Evolutionary conservation across 1,140 invertebrate genomes (phyloP).

Genomic region (Philaenus spumarius): DNA sequence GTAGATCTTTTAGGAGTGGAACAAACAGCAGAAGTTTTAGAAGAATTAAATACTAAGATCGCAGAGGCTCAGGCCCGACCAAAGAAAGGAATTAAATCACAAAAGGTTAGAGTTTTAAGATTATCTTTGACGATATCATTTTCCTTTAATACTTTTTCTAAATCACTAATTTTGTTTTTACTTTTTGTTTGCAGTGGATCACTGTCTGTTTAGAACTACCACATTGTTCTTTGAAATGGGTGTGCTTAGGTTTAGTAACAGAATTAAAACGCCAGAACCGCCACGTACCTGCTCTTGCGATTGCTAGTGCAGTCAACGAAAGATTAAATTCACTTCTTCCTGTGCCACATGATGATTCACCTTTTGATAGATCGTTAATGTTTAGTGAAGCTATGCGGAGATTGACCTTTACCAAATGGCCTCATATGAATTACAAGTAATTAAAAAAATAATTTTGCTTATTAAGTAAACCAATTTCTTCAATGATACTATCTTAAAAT

Average conservation of each 20-base stretch:
- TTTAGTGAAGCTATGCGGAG: constrained; percentile 83
- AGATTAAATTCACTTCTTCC: constrained; percentile 68
- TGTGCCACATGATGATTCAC: constrained; percentile 31
- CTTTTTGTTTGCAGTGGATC: constrained; percentile 72
- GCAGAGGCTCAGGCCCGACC: constrained; percentile 57
- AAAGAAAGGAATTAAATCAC: constrained; percentile 77
- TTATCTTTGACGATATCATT: no score
- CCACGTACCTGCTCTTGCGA: constrained; percentile 75
- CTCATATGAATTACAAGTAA: constrained; percentile 94
- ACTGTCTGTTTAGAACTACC: constrained; percentile 76
- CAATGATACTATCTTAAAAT: no score
- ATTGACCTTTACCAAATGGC: constrained; percentile 89
- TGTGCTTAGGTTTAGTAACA: constrained; percentile 67
- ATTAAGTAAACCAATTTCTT: no score
- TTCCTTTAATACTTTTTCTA: not conserved
- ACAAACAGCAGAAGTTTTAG: constrained; percentile 64
- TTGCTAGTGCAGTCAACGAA: constrained; percentile 82
- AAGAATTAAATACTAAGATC: constrained; percentile 70
- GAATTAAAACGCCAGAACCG: constrained; percentile 76
- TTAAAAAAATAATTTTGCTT: constrained; percentile 26
- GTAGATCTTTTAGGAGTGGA: constrained; percentile 66
- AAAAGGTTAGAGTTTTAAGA: constrained; percentile 50
- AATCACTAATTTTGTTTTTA: constrained; percentile 14
- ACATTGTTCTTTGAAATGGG: constrained; percentile 66
- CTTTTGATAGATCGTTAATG: constrained; percentile 66